A percentile compares a stretch with the other conserved stretches of the same genome.
phyloP scores from a whole-genome alignment of 2,113 vertebrate species.

The Carassius gibelio region DNA sequence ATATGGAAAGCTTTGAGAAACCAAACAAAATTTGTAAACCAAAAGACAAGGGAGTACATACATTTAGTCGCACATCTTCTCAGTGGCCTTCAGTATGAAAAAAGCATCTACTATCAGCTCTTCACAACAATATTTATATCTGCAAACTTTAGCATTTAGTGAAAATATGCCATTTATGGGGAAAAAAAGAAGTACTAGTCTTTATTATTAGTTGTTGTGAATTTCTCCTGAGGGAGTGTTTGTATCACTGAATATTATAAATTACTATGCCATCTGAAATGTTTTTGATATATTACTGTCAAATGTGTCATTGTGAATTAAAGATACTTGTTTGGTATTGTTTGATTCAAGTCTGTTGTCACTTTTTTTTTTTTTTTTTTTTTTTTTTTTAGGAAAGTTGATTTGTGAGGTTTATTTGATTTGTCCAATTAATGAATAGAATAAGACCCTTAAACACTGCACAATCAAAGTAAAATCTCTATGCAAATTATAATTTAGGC shows the following conservation, averaged over 20 bases:
- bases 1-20: not conserved
- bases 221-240: conserved; percentile 48
- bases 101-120: not conserved
- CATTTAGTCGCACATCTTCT: conserved; percentile 3
- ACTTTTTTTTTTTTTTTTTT: not conserved
- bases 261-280: conserved; percentile 68
- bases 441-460: not conserved
- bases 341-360: conserved; percentile 31
- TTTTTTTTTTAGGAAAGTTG: not conserved
- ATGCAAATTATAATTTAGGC: not conserved
- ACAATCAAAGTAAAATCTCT: not conserved
- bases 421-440: not conserved
- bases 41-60: not conserved
- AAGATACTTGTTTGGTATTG: conserved; percentile 70
- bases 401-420: not conserved
- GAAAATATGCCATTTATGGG: conserved; percentile 71
- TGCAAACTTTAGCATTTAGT: conserved; percentile 40
- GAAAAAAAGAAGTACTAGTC: conserved; percentile 37
- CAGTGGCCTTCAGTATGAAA: conserved; percentile 20
- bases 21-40: conserved; percentile 24
- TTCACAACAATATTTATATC: conserved; percentile 51
- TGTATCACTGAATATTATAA: conserved; percentile 64
- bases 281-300: conserved; percentile 71
- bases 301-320: conserved; percentile 74
- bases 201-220: conserved; percentile 64